Conservation (phyloP, 1,140 invertebrate species). For the Tribolium castaneum region DNA sequence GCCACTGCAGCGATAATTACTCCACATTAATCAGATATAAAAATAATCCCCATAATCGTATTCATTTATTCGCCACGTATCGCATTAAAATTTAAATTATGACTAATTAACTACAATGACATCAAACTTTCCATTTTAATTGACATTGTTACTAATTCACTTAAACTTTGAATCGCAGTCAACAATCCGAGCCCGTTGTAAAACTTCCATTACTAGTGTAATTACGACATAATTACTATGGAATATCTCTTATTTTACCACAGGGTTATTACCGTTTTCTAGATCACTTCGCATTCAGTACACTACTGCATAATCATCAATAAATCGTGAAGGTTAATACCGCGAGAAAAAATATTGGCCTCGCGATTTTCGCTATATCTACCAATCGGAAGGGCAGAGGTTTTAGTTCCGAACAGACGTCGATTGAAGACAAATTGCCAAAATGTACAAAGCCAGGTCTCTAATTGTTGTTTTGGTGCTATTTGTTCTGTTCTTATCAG, state of each 20-base stretch:
- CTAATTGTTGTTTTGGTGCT: background rate
- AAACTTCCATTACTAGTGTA: background rate
- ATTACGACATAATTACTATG: background rate
- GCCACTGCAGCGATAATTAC: too few species aligned
- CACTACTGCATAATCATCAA: slow-evolving; percentile 16
- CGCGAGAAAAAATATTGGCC: slow-evolving; percentile 3
- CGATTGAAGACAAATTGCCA: background rate
- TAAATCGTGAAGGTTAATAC: slow-evolving; percentile 18
- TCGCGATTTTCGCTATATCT: background rate
- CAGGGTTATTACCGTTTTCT: slow-evolving; percentile 20
- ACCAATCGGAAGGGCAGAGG: background rate
- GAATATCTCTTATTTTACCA: background rate
- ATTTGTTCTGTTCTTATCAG: background rate
- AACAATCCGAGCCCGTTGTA: background rate
- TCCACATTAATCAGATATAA: background rate
- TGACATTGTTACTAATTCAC: background rate
- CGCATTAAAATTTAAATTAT: background rate
- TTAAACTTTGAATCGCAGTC: background rate
- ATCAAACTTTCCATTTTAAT: background rate
- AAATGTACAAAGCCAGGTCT: background rate
- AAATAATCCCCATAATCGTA: background rate
- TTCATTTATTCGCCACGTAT: background rate
- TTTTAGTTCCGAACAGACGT: background rate
- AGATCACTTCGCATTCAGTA: slow-evolving; percentile 19
- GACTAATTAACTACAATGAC: slow-evolving; percentile 1